Evolutionary conservation across 2,113 vertebrate species (phyloP).

Genomic region (Poeciliopsis occidentalis): DNA sequence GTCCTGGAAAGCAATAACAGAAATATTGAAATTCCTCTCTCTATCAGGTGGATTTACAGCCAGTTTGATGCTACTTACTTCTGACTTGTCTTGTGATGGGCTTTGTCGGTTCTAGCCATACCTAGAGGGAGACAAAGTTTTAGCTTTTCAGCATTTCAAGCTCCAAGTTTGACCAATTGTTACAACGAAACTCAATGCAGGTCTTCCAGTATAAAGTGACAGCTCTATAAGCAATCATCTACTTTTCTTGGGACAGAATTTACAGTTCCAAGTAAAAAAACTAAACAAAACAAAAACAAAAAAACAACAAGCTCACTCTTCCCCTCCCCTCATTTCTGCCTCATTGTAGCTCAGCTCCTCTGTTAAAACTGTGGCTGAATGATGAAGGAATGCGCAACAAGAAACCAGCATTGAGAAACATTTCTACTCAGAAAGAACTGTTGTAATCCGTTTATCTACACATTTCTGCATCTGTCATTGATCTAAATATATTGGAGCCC

Average conservation of each 20-base stretch:
- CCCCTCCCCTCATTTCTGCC: not conserved
- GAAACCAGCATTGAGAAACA: conserved; percentile 38
- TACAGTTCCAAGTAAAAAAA: not conserved
- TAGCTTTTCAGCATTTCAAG: not conserved
- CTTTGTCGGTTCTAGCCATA: conserved; percentile 96
- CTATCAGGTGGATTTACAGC: not conserved
- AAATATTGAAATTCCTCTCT: conserved; percentile 2
- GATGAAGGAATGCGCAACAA: conserved; percentile 62
- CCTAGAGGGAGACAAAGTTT: conserved; percentile 71
- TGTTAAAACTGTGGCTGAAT: conserved; percentile 70
- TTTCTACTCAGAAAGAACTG: not conserved
- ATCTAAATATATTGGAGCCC: not conserved
- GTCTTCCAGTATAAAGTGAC: no score
- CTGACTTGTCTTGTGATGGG: conserved; percentile 89
- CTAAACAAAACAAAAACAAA: not conserved
- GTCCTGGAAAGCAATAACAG: conserved; percentile 79
- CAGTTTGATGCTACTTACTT: conserved; percentile 83
- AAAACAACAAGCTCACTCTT: no score
- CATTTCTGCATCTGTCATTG: not conserved
- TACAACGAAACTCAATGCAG: no score
- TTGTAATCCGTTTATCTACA: not conserved
- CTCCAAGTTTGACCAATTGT: not conserved
- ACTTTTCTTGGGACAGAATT: no score
- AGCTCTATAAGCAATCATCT: no score
- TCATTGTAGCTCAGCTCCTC: conserved; percentile 9